phyloP scores from a whole-genome alignment of 2,113 vertebrate genomes.

The Larimichthys crocea region DNA sequence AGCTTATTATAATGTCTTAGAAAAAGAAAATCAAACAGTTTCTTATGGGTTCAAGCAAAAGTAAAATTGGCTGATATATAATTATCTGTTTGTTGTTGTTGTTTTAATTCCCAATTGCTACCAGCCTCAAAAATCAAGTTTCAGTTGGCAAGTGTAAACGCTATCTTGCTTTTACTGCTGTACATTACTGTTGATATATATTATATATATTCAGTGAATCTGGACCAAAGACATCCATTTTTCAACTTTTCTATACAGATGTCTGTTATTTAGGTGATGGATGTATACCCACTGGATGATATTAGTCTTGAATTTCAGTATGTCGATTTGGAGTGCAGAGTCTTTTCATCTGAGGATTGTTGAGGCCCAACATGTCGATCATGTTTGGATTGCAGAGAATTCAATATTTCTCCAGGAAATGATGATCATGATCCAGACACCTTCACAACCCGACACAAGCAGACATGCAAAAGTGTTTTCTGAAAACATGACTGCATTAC shows the following conservation, averaged over 20 bases:
- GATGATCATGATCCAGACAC: constrained; percentile 25
- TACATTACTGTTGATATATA: not conserved
- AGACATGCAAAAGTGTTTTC: not conserved
- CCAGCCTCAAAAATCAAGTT: not conserved
- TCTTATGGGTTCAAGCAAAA: not conserved
- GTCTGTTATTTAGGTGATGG: constrained; percentile 49
- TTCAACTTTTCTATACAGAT: constrained; percentile 46
- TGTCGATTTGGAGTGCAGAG: constrained; percentile 60
- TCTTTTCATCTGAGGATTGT: constrained; percentile 41
- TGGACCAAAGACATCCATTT: constrained; percentile 44
- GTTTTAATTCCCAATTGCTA: no score
- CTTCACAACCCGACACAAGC: constrained; percentile 37
- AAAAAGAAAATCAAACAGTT: not conserved
- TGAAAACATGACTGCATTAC: not conserved
- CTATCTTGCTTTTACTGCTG: not conserved
- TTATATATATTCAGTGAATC: constrained; percentile 43
- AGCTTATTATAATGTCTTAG: not conserved
- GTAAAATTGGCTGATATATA: not conserved
- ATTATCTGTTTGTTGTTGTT: not conserved
- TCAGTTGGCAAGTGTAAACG: not conserved
- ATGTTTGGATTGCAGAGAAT: constrained; percentile 72
- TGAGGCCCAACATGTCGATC: constrained; percentile 75
- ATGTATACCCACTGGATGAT: constrained; percentile 52
- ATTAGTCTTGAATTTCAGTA: constrained; percentile 67
- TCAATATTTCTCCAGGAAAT: constrained; percentile 60